A percentile compares a stretch with the other conserved stretches of the same genome.
Evolutionary conservation across 2,888 invertebrate genomes (phyloP).

Genomic region (Odontocerum albicorne): DNA sequence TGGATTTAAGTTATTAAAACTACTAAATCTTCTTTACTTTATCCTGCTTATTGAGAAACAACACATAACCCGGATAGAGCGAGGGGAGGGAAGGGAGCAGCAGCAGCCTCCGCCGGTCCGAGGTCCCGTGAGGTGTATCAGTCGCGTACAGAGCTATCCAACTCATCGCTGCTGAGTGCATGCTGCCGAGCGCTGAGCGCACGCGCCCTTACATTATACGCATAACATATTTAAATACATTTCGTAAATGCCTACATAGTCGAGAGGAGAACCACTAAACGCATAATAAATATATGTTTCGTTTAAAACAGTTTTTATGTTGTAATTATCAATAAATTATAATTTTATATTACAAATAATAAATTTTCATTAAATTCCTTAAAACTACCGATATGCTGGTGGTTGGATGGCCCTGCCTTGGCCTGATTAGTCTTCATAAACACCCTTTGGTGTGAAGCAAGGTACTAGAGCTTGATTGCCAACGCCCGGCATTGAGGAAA

Average conservation of each 20-base stretch:
- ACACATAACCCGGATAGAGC: no score
- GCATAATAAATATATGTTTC: slow-evolving; percentile 27
- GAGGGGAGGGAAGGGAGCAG: no score
- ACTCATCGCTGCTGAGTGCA: neutral
- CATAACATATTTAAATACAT: slow-evolving; percentile 7
- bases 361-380: slow-evolving; percentile 20
- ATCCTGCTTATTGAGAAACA: neutral
- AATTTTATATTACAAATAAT: slow-evolving; percentile 32
- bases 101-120: no score
- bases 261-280: slow-evolving; percentile 15
- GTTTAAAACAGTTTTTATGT: slow-evolving; percentile 30
- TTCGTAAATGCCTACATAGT: slow-evolving; percentile 14
- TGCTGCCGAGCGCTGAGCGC: neutral
- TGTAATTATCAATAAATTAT: slow-evolving; percentile 34
- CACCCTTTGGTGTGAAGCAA: no score
- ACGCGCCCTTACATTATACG: slow-evolving; percentile 4
- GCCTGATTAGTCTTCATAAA: no score
- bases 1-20: slow-evolving; percentile 63
- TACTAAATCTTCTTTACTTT: neutral
- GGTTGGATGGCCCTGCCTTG: slow-evolving; percentile 4
- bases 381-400: neutral
- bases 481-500: no score
- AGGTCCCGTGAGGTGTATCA: neutral
- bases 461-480: no score
- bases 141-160: slow-evolving; percentile 23